phyloP scores from a whole-genome alignment of 2,797 vertebrate genomes.

The Diplodus sargus region DNA sequence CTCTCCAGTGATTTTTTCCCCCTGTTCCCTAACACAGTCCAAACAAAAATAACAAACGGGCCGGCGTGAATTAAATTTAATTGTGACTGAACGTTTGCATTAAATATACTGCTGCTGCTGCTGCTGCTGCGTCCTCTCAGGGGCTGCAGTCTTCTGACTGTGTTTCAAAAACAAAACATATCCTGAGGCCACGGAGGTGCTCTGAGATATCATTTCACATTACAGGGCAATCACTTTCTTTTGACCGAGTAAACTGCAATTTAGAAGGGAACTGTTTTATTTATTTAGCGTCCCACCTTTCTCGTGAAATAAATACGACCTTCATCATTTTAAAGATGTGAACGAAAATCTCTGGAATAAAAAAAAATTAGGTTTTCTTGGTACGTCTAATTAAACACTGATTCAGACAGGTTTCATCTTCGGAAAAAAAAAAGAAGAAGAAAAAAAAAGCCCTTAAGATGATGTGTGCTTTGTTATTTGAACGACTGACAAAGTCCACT shows the following conservation, averaged over 20 bases:
- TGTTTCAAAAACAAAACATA: conserved; percentile 34
- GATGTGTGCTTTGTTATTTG: not conserved
- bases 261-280: not conserved
- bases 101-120: conserved; percentile 19
- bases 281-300: conserved; percentile 13
- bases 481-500: not conserved
- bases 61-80: conserved; percentile 62
- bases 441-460: not conserved
- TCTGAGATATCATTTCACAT: conserved; percentile 23
- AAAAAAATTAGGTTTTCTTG: not conserved
- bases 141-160: conserved; percentile 5
- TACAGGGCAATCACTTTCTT: conserved; percentile 26
- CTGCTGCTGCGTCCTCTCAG: conserved; percentile 13
- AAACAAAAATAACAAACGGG: conserved; percentile 36
- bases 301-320: conserved; percentile 5
- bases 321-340: not conserved
- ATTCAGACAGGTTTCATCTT: not conserved
- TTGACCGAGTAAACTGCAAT: conserved; percentile 18
- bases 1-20: conserved; percentile 21
- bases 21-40: not conserved
- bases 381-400: conserved; percentile 22
- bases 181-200: conserved; percentile 27
- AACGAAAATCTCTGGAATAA: not conserved
- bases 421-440: not conserved
- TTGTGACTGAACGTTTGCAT: conserved; percentile 52